These are phyloP conservation scores for Onychomys arenicola DNA, from an alignment of 2,797 vertebrate species.

Conservation along the genomic window DNA sequence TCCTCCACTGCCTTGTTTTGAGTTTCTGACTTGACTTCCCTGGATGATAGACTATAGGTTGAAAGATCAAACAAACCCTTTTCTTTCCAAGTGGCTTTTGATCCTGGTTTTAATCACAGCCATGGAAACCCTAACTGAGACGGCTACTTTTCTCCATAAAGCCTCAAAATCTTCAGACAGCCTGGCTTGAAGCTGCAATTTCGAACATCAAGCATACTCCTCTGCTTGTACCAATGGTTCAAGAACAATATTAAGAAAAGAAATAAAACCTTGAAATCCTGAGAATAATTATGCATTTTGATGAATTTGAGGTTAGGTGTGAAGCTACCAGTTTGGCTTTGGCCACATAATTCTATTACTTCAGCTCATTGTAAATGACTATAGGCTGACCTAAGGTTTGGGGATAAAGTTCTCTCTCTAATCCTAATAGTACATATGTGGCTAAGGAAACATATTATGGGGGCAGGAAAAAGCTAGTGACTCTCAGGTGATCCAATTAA, in stretches of 20 bases:
- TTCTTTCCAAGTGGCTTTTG: not conserved
- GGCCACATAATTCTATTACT: not conserved
- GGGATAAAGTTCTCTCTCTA: not conserved
- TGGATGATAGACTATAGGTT: not conserved
- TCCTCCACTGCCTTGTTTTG: not conserved
- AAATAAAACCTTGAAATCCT: not conserved
- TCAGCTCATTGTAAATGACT: not conserved
- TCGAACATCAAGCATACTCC: not conserved
- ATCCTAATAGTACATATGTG: not conserved
- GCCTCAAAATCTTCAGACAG: not conserved
- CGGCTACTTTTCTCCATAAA: not conserved
- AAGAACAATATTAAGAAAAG: not conserved
- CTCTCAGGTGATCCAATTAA: not conserved
- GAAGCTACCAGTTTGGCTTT: constrained; percentile 1
- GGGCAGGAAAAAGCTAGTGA: not conserved
- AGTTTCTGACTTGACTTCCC: not conserved
- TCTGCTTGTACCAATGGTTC: not conserved
- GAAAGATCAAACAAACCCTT: not conserved
- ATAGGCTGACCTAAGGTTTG: not conserved
- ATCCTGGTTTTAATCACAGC: not conserved
- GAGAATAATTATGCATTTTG: not conserved
- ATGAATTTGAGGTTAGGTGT: not conserved
- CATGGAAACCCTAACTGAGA: not conserved
- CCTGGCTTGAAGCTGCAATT: not conserved
- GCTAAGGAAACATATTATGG: not conserved